Evolutionary conservation across 2,888 invertebrate genomes (phyloP).

Genomic region (Nemurella pictetii): DNA sequence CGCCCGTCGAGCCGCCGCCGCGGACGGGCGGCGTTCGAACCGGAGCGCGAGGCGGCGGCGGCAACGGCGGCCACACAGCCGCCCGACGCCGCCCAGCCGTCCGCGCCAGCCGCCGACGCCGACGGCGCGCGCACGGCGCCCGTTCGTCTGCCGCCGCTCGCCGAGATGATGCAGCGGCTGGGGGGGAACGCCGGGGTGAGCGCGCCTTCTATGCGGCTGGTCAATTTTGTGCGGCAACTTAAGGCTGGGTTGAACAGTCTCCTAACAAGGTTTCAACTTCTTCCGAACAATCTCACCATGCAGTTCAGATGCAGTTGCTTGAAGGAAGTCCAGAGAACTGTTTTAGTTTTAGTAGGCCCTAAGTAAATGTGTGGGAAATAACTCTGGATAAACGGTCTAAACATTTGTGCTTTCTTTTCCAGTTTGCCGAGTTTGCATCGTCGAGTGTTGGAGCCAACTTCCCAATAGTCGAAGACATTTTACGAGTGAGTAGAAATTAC

Average conservation of each 20-base stretch:
- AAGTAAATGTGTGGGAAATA: no score
- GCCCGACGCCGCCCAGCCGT: background rate
- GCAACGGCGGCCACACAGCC: background rate
- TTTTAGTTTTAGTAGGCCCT: no score
- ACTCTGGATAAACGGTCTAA: no score
- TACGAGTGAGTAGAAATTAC: background rate
- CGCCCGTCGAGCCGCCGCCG: constrained; percentile 44
- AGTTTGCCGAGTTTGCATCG: background rate
- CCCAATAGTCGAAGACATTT: background rate
- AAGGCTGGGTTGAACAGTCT: no score
- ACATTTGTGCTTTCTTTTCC: no score
- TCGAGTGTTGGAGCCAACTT: background rate
- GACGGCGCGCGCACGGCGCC: background rate
- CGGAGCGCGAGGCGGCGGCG: background rate
- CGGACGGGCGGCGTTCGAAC: constrained; percentile 46
- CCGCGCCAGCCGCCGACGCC: background rate
- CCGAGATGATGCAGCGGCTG: constrained; percentile 21
- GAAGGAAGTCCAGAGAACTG: no score
- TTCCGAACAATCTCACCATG: no score
- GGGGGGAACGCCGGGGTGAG: background rate
- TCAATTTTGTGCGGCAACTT: no score
- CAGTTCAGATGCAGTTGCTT: no score
- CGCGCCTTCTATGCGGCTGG: no score
- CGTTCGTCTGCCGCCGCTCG: constrained; percentile 35
- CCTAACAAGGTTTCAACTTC: no score